These are phyloP conservation scores for Empis stercorea DNA, from an alignment of 2,888 invertebrate species.

Conservation along the genomic window DNA sequence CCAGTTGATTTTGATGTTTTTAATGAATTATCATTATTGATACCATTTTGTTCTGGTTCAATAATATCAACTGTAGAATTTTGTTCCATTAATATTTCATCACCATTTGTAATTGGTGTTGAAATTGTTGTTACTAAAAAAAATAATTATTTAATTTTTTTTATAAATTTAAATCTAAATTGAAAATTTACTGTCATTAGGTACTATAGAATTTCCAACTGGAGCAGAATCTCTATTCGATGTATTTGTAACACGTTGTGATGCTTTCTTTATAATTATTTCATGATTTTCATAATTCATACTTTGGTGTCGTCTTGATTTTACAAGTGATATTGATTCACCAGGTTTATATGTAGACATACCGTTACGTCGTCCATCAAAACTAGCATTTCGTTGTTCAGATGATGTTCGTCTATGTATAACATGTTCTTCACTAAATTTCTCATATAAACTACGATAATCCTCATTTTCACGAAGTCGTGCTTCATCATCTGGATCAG, in stretches of 20 bases:
- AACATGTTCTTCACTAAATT: slow-evolving; percentile 22
- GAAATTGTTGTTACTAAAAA: slow-evolving; percentile 1
- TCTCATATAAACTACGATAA: slow-evolving; percentile 10
- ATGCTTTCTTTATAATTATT: slow-evolving; percentile 23
- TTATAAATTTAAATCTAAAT: too few relatives aligned
- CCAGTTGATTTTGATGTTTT: slow-evolving; percentile 54
- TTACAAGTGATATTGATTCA: not conserved
- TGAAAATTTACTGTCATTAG: slow-evolving; percentile 14
- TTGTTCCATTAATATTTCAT: not conserved
- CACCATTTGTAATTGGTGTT: slow-evolving; percentile 5
- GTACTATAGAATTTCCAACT: too few relatives aligned
- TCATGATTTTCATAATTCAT: slow-evolving; percentile 35
- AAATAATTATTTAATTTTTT: too few relatives aligned
- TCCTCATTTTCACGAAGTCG: slow-evolving; percentile 15
- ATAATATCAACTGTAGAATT: not conserved
- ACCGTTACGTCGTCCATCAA: slow-evolving; percentile 36
- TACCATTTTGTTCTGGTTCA: slow-evolving; percentile 10
- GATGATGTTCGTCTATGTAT: slow-evolving; percentile 29
- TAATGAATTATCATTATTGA: slow-evolving; percentile 4
- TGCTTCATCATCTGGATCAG: slow-evolving; percentile 1
- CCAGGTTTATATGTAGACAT: slow-evolving; percentile 20
- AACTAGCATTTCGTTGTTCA: slow-evolving; percentile 28
- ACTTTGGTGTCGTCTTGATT: slow-evolving; percentile 28
- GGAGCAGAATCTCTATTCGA: too few relatives aligned
- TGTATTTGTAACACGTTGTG: slow-evolving; percentile 11